These are phyloP conservation scores for Tragelaphus strepsiceros DNA, from an alignment of 2,113 vertebrate genomes.

Conservation along the genomic window DNA sequence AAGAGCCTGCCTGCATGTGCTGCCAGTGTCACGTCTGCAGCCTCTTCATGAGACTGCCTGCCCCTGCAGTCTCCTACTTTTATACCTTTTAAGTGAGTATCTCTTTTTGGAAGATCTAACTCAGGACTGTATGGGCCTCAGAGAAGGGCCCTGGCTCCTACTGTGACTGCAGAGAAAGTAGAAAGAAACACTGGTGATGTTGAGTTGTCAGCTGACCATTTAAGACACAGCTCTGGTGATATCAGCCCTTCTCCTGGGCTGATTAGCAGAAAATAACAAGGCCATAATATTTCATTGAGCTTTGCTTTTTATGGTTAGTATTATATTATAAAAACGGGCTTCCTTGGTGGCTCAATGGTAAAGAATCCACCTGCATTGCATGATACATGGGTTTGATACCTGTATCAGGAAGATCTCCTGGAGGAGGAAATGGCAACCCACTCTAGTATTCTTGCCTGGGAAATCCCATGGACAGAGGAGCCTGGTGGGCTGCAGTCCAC, in stretches of 20 bases:
- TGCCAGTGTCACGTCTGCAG: background rate
- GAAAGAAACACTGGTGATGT: background rate
- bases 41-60: background rate
- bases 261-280: background rate
- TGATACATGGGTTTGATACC: background rate
- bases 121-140: background rate
- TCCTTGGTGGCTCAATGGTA: background rate
- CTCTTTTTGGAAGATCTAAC: background rate
- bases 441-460: background rate
- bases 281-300: background rate
- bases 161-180: background rate
- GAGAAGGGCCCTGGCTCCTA: background rate
- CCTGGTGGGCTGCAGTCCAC: background rate
- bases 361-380: background rate
- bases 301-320: conserved; percentile 1
- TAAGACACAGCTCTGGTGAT: background rate
- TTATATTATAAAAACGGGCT: background rate
- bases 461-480: background rate
- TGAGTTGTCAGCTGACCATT: background rate
- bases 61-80: background rate
- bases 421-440: background rate
- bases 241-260: background rate
- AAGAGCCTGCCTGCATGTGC: background rate
- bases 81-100: background rate
- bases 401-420: background rate